Evolutionary conservation across 2,113 vertebrate genomes (phyloP).

Genomic region (Mionectes macconnelli): DNA sequence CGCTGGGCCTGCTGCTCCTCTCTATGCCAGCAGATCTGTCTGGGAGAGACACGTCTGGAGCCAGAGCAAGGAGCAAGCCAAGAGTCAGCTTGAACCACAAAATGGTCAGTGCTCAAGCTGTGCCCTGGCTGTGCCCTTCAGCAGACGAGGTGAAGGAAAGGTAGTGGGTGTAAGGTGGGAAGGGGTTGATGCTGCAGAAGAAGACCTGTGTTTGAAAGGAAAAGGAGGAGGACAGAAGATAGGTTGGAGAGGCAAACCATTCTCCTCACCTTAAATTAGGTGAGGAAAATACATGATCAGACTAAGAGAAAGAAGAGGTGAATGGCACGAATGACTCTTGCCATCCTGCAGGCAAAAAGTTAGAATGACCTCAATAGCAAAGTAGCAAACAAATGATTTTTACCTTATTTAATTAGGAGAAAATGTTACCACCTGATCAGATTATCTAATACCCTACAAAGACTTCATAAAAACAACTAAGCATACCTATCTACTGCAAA

Average conservation of each 20-base stretch:
- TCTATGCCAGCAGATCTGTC: not conserved
- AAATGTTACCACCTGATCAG: not conserved
- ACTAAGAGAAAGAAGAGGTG: not conserved
- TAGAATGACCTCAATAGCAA: not conserved
- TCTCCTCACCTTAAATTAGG: no score
- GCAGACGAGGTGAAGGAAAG: not conserved
- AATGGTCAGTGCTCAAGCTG: not conserved
- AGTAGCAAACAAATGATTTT: not conserved
- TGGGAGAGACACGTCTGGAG: not conserved
- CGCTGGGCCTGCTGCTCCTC: not conserved
- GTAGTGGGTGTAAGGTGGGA: not conserved
- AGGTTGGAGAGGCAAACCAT: no score
- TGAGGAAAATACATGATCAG: not conserved
- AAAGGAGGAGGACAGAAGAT: not conserved
- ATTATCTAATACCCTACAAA: not conserved
- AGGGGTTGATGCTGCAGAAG: not conserved
- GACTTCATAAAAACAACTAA: not conserved
- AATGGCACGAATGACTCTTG: not conserved
- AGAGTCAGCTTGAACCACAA: rapidly evolving
- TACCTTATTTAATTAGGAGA: not conserved
- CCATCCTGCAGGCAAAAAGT: not conserved
- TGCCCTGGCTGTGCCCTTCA: not conserved
- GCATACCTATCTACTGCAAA: not conserved
- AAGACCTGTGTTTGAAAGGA: not conserved
- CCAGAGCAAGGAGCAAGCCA: not conserved